A percentile compares a stretch with the other conserved stretches of the same genome.
These are phyloP conservation scores for Paramuricea clavata DNA, from an alignment of 92 coral and sea anemone species.

Conservation along the genomic window DNA sequence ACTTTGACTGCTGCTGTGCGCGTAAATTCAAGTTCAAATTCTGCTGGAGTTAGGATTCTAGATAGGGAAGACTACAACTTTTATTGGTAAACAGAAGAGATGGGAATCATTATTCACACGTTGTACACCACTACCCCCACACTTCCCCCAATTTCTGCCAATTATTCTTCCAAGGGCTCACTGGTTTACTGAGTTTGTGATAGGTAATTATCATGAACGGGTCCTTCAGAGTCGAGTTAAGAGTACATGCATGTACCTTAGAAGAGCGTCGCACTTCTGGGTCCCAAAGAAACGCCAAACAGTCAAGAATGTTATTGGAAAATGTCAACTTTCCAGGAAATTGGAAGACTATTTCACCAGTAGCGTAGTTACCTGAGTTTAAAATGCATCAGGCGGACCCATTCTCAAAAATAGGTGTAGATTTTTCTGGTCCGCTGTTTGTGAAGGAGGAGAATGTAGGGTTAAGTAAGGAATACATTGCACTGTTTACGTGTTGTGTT, in stretches of 20 bases:
- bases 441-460: background rate
- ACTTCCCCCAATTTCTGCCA: no score
- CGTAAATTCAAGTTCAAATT: no score
- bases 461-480: background rate
- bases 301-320: constrained; percentile 1
- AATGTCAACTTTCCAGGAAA: background rate
- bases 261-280: constrained; percentile 12
- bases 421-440: background rate
- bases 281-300: constrained; percentile 16
- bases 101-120: no score
- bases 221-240: background rate
- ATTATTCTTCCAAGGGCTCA: constrained; percentile 35
- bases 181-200: constrained; percentile 34
- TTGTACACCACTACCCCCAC: no score
- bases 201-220: background rate
- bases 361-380: background rate
- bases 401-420: background rate
- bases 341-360: background rate
- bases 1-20: no score
- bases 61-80: no score
- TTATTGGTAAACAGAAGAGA: no score
- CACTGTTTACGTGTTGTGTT: background rate
- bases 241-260: background rate
- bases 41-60: no score
- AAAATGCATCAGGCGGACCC: background rate